Evolutionary conservation across 1,140 invertebrate species (phyloP).

Genomic region (Atopsyche davidsoni): DNA sequence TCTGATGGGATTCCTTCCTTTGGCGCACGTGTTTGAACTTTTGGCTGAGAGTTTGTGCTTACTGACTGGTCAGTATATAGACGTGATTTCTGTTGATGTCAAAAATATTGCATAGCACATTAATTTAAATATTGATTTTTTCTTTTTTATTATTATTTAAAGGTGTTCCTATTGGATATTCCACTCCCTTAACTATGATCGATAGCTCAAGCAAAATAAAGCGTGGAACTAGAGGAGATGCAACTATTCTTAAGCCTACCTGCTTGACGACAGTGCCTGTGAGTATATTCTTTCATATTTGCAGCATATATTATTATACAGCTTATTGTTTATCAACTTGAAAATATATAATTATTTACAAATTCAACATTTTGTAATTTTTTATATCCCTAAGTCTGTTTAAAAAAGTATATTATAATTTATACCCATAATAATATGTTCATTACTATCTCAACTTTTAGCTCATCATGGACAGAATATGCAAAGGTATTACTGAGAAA

Average conservation of each 20-base stretch:
- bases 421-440: no score
- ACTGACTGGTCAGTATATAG: slow-evolving; percentile 44
- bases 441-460: slow-evolving; percentile 42
- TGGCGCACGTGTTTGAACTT: slow-evolving; percentile 96
- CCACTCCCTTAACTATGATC: slow-evolving; percentile 89
- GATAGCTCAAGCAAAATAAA: slow-evolving; percentile 95
- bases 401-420: no score
- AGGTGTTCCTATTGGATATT: slow-evolving; percentile 95
- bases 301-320: no score
- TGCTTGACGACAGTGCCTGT: slow-evolving; percentile 94
- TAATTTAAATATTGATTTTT: slow-evolving; percentile 51
- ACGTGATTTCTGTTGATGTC: not conserved
- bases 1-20: slow-evolving; percentile 91
- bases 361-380: no score
- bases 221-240: slow-evolving; percentile 85
- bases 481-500: slow-evolving; percentile 91
- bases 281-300: no score
- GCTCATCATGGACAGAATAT: slow-evolving; percentile 91
- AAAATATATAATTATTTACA: no score
- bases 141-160: slow-evolving; percentile 28
- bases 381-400: no score
- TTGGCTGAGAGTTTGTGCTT: slow-evolving; percentile 70
- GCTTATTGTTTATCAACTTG: no score
- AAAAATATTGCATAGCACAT: slow-evolving; percentile 1
- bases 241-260: slow-evolving; percentile 83